Evolutionary conservation across 2,113 vertebrate genomes (phyloP).

Genomic region (Phaethornis superciliosus): DNA sequence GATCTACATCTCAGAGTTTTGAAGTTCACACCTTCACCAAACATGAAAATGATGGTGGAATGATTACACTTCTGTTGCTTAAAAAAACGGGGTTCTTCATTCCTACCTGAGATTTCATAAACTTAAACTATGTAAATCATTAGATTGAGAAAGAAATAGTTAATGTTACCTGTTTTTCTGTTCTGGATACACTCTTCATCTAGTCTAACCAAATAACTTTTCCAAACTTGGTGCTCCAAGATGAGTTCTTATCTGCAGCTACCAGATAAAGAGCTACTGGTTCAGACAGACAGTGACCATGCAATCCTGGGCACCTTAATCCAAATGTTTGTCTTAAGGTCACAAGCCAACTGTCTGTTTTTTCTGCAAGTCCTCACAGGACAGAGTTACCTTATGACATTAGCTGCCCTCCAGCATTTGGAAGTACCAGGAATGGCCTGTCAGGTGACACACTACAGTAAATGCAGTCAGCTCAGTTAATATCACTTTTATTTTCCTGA

Average conservation of each 20-base stretch:
- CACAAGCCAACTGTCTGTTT: constrained; percentile 12
- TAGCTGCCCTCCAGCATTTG: background rate
- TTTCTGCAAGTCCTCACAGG: constrained; percentile 22
- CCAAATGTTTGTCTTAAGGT: constrained; percentile 46
- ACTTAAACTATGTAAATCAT: background rate
- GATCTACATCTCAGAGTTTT: background rate
- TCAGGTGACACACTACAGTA: background rate
- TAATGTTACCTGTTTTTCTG: background rate
- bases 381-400: background rate
- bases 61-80: background rate
- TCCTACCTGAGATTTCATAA: background rate
- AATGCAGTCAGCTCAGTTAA: background rate
- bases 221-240: background rate
- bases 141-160: background rate
- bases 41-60: background rate
- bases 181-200: background rate
- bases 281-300: constrained; percentile 30
- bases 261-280: constrained; percentile 55
- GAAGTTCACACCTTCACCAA: background rate
- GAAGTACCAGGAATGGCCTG: background rate
- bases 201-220: background rate
- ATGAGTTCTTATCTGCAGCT: constrained; percentile 39
- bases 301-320: constrained; percentile 22
- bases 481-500: constrained; percentile 12
- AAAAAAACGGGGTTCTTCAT: background rate